phyloP scores from a whole-genome alignment of 2,888 invertebrate genomes.

The Harpalus rufipes region DNA sequence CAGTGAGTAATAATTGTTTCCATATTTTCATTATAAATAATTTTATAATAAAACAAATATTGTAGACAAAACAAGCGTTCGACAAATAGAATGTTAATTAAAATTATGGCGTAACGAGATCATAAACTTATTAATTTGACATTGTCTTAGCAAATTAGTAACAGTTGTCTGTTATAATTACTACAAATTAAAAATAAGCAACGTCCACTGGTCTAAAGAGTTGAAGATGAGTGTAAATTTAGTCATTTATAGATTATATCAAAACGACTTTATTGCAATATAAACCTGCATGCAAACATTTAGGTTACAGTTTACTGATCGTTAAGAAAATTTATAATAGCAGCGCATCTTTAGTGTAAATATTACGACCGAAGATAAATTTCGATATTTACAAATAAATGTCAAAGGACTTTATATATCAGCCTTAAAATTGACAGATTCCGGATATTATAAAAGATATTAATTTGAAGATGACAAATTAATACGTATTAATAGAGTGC shows the following conservation, averaged over 20 bases:
- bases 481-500: not conserved
- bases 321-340: conserved; percentile 62
- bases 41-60: not conserved
- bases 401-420: conserved; percentile 44
- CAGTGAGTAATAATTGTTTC: no score
- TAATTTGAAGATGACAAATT: conserved; percentile 17
- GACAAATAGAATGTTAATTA: not conserved
- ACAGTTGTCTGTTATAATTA: conserved; percentile 12
- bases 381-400: conserved; percentile 59
- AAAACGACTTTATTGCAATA: conserved; percentile 31
- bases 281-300: conserved; percentile 45
- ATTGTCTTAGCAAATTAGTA: not conserved
- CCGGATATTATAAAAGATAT: not conserved
- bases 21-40: not conserved
- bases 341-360: conserved; percentile 43
- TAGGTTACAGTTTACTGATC: conserved; percentile 60
- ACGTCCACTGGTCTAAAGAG: not conserved
- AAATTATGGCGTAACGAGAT: not conserved
- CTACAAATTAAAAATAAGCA: conserved; percentile 16
- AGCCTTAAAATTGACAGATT: conserved; percentile 26
- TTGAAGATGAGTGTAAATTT: conserved; percentile 6
- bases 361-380: conserved; percentile 55
- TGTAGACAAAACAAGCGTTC: not conserved
- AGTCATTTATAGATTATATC: conserved; percentile 35
- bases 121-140: not conserved